phyloP scores from a whole-genome alignment of 2,797 vertebrate species.

The Natrix natrix region DNA sequence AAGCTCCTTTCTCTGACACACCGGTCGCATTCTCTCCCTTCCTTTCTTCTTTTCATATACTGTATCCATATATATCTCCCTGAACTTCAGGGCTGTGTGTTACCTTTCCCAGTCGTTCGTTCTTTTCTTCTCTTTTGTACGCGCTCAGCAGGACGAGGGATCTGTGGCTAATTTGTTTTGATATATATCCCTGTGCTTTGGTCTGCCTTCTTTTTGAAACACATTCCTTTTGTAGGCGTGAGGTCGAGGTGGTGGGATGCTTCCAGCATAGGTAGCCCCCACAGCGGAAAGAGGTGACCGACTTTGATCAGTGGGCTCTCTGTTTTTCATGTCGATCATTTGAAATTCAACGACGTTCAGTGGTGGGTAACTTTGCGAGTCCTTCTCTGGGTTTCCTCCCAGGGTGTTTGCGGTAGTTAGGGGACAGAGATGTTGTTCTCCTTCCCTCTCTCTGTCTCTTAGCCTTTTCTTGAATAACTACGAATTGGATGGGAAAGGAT shows the following conservation, averaged over 20 bases:
- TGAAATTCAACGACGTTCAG: conserved; percentile 63
- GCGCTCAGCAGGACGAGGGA: conserved; percentile 42
- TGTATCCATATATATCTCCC: not conserved
- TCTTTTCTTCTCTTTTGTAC: conserved; percentile 24
- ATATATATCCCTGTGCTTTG: conserved; percentile 40
- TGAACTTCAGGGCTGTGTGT: conserved; percentile 39
- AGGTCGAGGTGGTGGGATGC: conserved; percentile 58
- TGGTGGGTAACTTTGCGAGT: conserved; percentile 45
- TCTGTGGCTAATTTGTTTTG: conserved; percentile 57
- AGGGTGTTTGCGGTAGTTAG: conserved; percentile 45
- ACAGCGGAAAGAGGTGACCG: conserved; percentile 48
- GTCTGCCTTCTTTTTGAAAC: conserved; percentile 59
- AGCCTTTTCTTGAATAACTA: conserved; percentile 38
- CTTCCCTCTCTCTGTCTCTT: conserved; percentile 8
- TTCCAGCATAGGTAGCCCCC: conserved; percentile 51
- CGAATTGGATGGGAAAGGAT: not conserved
- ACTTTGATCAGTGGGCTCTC: conserved; percentile 57
- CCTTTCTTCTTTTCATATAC: not conserved
- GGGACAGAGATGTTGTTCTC: conserved; percentile 28
- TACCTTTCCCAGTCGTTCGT: conserved; percentile 33
- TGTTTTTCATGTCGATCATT: conserved; percentile 61
- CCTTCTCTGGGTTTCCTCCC: conserved; percentile 54
- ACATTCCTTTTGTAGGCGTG: conserved; percentile 64
- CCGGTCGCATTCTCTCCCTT: conserved; percentile 43
- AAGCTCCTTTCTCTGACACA: conserved; percentile 48